Conservation (phyloP, 2,888 invertebrate species). For the Cartodere bifasciata region DNA sequence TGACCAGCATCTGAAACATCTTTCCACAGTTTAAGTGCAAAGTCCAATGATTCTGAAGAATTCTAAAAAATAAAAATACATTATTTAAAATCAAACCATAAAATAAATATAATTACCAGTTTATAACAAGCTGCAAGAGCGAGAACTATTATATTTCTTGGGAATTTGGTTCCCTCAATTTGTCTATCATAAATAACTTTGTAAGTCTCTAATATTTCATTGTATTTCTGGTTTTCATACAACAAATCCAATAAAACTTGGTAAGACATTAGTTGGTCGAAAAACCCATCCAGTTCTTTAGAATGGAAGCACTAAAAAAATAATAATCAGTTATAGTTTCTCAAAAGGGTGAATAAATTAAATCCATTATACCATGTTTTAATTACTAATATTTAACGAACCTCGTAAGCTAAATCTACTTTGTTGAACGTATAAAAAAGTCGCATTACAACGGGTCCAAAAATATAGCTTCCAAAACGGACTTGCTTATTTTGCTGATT, state of each 20-base stretch:
- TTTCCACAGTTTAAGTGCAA: slow-evolving; percentile 48
- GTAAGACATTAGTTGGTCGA: slow-evolving; percentile 55
- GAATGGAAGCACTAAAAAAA: slow-evolving; percentile 49
- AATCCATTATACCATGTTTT: too few relatives aligned
- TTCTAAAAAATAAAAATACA: slow-evolving; percentile 43
- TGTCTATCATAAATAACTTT: slow-evolving; percentile 47
- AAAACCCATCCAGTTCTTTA: slow-evolving; percentile 48
- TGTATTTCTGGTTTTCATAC: slow-evolving; percentile 52
- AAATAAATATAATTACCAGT: slow-evolving; percentile 48
- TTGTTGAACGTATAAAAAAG: slow-evolving; percentile 59
- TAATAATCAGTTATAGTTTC: slow-evolving; percentile 1
- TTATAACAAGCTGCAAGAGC: slow-evolving; percentile 61
- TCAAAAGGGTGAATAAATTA: background rate
- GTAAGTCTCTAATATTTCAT: slow-evolving; percentile 51
- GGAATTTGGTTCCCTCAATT: slow-evolving; percentile 50
- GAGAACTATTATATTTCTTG: slow-evolving; percentile 54
- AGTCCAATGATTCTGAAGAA: slow-evolving; percentile 50
- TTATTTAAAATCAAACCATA: slow-evolving; percentile 2
- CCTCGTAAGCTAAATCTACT: slow-evolving; percentile 50
- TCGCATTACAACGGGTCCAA: slow-evolving; percentile 76
- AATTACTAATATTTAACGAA: slow-evolving; percentile 23
- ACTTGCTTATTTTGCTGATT: slow-evolving; percentile 55
- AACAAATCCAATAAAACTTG: slow-evolving; percentile 60
- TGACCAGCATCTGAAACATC: slow-evolving; percentile 44
- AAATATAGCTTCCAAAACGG: slow-evolving; percentile 66